Evolutionary conservation across 1,140 invertebrate genomes (phyloP).

Genomic region (Brachionus calyciflorus): DNA sequence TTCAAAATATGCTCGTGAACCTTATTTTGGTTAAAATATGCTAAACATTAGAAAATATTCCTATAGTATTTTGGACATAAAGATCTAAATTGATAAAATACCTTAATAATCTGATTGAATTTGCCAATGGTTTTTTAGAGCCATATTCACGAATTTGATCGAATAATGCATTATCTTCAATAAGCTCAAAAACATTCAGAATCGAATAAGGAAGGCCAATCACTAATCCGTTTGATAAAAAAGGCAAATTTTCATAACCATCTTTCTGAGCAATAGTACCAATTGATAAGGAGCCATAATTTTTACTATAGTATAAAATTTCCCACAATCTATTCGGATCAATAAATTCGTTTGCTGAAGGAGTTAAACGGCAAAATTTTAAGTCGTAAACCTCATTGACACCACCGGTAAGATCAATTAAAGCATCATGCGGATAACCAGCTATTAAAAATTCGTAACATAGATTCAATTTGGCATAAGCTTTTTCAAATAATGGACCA

Average conservation of each 20-base stretch:
- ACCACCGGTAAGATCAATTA: constrained; percentile 65
- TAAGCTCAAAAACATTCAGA: no score
- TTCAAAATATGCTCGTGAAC: no score
- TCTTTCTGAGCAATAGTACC: constrained; percentile 64
- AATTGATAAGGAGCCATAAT: background rate
- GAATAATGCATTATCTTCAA: no score
- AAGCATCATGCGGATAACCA: constrained; percentile 63
- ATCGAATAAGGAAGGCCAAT: no score
- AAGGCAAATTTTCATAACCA: constrained; percentile 79
- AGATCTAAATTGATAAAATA: no score
- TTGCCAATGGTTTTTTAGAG: no score
- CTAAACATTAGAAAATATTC: no score
- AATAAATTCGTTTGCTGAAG: constrained; percentile 65
- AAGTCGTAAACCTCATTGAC: constrained; percentile 56
- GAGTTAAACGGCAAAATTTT: background rate
- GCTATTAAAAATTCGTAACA: constrained; percentile 62
- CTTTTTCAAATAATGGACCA: constrained; percentile 76
- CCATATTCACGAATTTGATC: no score
- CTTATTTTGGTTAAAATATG: no score
- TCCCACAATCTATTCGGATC: constrained; percentile 17
- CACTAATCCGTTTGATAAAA: no score
- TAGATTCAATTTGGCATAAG: constrained; percentile 61
- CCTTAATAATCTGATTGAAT: no score
- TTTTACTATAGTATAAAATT: background rate
- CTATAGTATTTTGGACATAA: no score